Conservation (phyloP, 2,113 vertebrate species). For the Tapirus terrestris region DNA sequence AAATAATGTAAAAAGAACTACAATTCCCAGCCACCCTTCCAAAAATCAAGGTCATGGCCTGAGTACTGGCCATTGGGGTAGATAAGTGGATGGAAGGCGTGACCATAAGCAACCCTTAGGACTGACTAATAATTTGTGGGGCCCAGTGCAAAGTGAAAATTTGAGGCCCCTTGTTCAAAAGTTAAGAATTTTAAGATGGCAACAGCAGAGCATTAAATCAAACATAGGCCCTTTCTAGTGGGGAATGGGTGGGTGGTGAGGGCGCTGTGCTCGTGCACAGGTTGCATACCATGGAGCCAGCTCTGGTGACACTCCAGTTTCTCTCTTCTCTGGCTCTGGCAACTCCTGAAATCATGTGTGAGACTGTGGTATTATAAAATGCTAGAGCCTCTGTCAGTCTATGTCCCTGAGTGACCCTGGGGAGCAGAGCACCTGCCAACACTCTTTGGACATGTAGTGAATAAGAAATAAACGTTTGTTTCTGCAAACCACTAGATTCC, state of each 20-base stretch:
- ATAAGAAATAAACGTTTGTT: background rate
- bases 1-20: background rate
- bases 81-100: background rate
- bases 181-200: background rate
- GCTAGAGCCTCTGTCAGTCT: background rate
- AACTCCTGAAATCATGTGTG: background rate
- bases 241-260: accelerated
- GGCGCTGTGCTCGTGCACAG: too few relatives aligned
- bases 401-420: background rate
- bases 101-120: background rate
- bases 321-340: background rate
- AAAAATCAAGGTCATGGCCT: background rate
- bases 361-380: background rate
- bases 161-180: background rate
- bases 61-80: background rate
- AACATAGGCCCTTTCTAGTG: background rate
- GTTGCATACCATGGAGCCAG: background rate
- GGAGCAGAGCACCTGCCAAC: background rate
- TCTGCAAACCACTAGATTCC: background rate
- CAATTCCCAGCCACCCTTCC: background rate
- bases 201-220: background rate
- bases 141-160: background rate
- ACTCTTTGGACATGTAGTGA: background rate
- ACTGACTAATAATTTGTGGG: background rate
- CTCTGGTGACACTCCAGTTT: background rate